These are phyloP conservation scores for Drosophila tanythrix DNA, from an alignment of 2,888 invertebrate genomes.

Conservation along the genomic window DNA sequence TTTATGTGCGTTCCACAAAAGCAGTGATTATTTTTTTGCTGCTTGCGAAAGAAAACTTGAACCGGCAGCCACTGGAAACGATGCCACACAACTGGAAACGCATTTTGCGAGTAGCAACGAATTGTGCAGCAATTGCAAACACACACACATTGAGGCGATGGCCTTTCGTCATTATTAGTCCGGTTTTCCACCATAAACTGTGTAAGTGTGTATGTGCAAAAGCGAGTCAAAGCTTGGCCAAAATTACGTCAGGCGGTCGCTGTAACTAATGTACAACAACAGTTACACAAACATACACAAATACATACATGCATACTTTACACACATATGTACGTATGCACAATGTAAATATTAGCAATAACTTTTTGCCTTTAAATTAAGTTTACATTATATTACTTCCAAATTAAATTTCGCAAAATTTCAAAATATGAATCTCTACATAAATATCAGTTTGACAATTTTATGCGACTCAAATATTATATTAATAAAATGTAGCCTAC, in stretches of 20 bases:
- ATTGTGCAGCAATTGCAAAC: slow-evolving; percentile 62
- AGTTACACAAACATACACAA: slow-evolving; percentile 3
- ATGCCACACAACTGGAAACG: slow-evolving; percentile 75
- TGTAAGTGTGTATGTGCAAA: slow-evolving; percentile 11
- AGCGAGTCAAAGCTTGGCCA: slow-evolving; percentile 36
- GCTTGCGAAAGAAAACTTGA: slow-evolving; percentile 51
- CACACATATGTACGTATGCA: not conserved
- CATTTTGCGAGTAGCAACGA: slow-evolving; percentile 48
- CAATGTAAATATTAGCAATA: not conserved
- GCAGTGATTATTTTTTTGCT: slow-evolving; percentile 12
- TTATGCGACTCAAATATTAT: not conserved
- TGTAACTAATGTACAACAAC: slow-evolving; percentile 32
- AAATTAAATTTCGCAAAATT: not conserved
- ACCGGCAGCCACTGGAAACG: slow-evolving; percentile 66
- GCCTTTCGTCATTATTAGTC: not conserved
- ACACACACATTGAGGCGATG: slow-evolving; percentile 5
- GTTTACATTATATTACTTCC: not conserved
- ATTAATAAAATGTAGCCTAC: slow-evolving; percentile 1
- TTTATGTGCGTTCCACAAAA: slow-evolving; percentile 11
- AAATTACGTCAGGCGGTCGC: slow-evolving; percentile 52
- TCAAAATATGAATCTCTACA: not conserved
- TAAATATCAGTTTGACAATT: not conserved
- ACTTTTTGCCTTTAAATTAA: not conserved
- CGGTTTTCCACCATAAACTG: not conserved
- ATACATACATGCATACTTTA: not conserved